Conservation (phyloP, 92 coral and sea anemone genomes). For the Nematostella vectensis region DNA sequence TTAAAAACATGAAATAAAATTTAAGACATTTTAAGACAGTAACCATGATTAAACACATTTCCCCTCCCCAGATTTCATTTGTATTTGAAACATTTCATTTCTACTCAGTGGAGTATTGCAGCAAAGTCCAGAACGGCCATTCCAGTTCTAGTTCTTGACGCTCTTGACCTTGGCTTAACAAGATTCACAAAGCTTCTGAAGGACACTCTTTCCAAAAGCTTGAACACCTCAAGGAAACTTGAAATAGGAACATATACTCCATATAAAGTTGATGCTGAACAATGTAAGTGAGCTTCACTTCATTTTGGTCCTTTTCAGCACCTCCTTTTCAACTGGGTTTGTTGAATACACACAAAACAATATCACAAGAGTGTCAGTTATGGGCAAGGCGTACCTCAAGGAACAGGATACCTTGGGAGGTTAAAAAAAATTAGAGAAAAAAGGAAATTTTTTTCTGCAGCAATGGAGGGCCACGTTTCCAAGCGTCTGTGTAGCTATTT, state of each 20-base stretch:
- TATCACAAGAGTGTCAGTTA: too few relatives aligned
- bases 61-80: neutral
- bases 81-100: neutral
- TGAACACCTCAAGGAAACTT: constrained; percentile 2
- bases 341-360: too few relatives aligned
- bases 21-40: neutral
- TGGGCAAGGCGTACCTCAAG: too few relatives aligned
- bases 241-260: constrained; percentile 70
- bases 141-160: constrained; percentile 50
- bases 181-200: constrained; percentile 45
- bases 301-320: too few relatives aligned
- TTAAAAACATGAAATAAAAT: neutral
- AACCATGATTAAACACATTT: neutral
- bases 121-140: constrained; percentile 30
- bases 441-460: too few relatives aligned
- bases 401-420: too few relatives aligned
- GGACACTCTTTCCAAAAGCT: constrained; percentile 21
- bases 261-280: constrained; percentile 48
- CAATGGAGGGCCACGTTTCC: too few relatives aligned
- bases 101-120: constrained; percentile 54
- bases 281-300: constrained; percentile 61
- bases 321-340: too few relatives aligned
- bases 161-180: constrained; percentile 43
- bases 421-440: too few relatives aligned
- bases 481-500: too few relatives aligned